phyloP scores from a whole-genome alignment of 2,797 vertebrate genomes.

The Philypnodon macrostomus region DNA sequence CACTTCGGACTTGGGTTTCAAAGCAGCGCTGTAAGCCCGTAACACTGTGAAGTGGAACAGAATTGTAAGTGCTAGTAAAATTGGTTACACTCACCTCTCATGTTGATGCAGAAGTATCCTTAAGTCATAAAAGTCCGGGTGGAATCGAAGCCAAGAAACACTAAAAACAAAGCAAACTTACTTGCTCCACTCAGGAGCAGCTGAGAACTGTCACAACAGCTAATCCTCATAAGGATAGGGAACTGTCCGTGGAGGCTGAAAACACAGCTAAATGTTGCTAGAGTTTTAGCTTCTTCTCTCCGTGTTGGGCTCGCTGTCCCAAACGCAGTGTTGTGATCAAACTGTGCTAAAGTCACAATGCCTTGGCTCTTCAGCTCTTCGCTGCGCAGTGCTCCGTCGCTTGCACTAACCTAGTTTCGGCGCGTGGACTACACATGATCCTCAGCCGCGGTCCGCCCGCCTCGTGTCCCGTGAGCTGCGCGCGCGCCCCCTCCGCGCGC shows the following conservation, averaged over 20 bases:
- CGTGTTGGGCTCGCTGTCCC: constrained; percentile 1
- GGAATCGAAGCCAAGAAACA: constrained; percentile 34
- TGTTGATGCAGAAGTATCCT: constrained; percentile 57
- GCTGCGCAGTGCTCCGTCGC: constrained; percentile 40
- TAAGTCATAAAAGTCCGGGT: constrained; percentile 62
- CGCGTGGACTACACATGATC: constrained; percentile 84
- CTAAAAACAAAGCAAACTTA: constrained; percentile 28
- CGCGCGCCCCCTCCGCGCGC: constrained; percentile 52
- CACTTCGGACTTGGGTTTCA: constrained; percentile 39
- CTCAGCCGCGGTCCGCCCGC: constrained; percentile 69
- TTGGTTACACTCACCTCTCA: constrained; percentile 79
- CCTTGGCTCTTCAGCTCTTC: constrained; percentile 1
- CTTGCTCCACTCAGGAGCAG: constrained; percentile 61
- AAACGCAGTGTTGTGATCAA: constrained; percentile 4
- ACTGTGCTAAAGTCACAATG: constrained; percentile 8
- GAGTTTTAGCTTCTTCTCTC: background rate
- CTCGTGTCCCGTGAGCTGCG: constrained; percentile 70
- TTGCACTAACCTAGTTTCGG: constrained; percentile 71
- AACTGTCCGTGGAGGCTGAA: constrained; percentile 6
- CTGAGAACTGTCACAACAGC: constrained; percentile 50
- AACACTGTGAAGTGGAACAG: constrained; percentile 15
- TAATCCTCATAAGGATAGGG: constrained; percentile 63
- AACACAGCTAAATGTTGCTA: background rate
- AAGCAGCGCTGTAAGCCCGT: background rate
- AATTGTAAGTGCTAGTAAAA: background rate